These are phyloP conservation scores for Dryococelus australis DNA, from an alignment of 2,888 invertebrate species.

Conservation along the genomic window DNA sequence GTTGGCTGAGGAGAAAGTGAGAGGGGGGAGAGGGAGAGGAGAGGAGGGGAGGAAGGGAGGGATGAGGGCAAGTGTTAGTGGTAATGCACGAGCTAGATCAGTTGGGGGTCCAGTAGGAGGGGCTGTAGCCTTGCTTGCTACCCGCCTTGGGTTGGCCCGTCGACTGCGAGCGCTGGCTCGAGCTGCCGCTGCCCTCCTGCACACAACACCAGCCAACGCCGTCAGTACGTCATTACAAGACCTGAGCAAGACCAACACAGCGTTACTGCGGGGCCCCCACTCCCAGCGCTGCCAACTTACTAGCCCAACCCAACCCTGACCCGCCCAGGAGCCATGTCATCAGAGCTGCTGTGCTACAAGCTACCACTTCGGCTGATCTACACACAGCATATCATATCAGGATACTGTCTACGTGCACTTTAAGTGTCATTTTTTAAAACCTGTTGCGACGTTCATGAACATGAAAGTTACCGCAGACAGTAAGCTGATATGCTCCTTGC, in stretches of 20 bases:
- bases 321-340: background rate
- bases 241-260: slow-evolving; percentile 7
- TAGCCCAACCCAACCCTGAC: background rate
- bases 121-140: slow-evolving; percentile 67
- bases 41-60: background rate
- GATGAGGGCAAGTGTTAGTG: background rate
- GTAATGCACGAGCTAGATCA: slow-evolving; percentile 34
- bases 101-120: slow-evolving; percentile 58
- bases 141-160: slow-evolving; percentile 64
- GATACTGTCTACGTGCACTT: no score
- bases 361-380: no score
- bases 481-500: no score
- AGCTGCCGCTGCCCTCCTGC: slow-evolving; percentile 67
- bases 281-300: background rate
- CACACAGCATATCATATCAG: no score
- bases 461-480: no score
- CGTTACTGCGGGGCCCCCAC: background rate
- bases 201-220: slow-evolving; percentile 40
- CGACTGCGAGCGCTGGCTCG: slow-evolving; percentile 62
- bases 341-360: background rate
- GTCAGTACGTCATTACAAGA: background rate
- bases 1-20: slow-evolving; percentile 40
- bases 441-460: no score
- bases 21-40: slow-evolving; percentile 24
- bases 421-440: no score